Evolutionary conservation across 2,797 vertebrate genomes (phyloP), one percentile per base, ranked within the genome.

Genomic region (Vireo griseus): DNA sequence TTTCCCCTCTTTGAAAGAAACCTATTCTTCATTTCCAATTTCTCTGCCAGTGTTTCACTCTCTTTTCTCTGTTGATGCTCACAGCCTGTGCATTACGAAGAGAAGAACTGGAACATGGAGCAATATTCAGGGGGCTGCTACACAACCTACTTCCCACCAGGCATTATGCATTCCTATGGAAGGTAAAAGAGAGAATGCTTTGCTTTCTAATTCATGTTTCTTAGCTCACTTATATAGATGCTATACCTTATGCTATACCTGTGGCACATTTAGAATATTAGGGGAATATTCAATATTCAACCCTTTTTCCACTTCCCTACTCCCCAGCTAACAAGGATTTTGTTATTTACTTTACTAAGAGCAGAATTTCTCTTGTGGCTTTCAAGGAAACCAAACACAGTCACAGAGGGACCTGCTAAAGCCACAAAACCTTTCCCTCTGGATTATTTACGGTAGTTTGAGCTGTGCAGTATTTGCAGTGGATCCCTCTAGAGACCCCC

Each of bases 81-180:
- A 21, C 82, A 98, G 98, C 97, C 98, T 5, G 97, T 98, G 69
- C 98, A 98, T 87, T 98, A 98, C 68, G 98, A 98, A 91, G 98
- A 98, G 85, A 98, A 98, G 95, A 97, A 98, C 69, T 98, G 98
- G 98, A 96, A 63, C 86, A 91, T 61, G 82, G 98, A 98, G 33
- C 98, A 98, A 26, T 98, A 98, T 86, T 98, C 98, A 4, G 98
- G 98, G 7, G 98, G 98, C 50, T 98, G 98, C 75, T 98, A 98
- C 80, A 98, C 98, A 26, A 97, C 97, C 52, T 98, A 97, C 93
- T 98, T 98, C 86, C 98, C 98, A 48, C 98, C 98, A 42, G 98
- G 98, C 63, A 97, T 98, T 71, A 98, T 98, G 97, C 90, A 96
- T 74, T 96, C 97, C n/a, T 98, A 97, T 42, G 98, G 98, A 96